These are phyloP conservation scores for Eristalinus aeneus DNA, from an alignment of 2,888 invertebrate genomes.

Conservation along the genomic window DNA sequence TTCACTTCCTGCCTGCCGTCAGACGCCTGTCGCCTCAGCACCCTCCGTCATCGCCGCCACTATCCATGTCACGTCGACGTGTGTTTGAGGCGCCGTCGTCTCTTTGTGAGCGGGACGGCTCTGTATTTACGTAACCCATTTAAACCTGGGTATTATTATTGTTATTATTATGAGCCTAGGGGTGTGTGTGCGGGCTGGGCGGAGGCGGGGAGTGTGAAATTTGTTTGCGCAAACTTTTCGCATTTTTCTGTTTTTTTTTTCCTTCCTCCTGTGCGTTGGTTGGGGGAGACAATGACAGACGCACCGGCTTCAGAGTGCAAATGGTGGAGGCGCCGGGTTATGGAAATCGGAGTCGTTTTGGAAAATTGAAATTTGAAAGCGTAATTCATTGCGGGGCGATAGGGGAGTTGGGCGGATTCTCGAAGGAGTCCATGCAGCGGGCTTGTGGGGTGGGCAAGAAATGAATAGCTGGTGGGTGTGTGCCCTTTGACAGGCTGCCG, in stretches of 20 bases:
- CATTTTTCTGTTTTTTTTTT: neutral
- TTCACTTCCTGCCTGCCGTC: conserved; percentile 8
- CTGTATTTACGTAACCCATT: conserved; percentile 67
- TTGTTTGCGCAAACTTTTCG: conserved; percentile 31
- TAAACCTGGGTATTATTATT: conserved; percentile 54
- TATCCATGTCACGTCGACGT: neutral
- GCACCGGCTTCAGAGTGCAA: neutral
- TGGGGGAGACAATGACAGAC: conserved; percentile 6
- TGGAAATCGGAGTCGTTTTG: conserved; percentile 39
- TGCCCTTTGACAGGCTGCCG: conserved; percentile 7
- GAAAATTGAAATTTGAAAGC: conserved; percentile 67
- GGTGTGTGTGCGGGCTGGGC: neutral
- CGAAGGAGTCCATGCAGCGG: conserved; percentile 4
- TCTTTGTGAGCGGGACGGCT: conserved; percentile 2
- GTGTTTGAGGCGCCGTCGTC: neutral
- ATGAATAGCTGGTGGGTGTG: neutral
- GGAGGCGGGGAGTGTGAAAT: conserved; percentile 21
- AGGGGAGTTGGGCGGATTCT: conserved; percentile 10
- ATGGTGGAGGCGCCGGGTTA: neutral
- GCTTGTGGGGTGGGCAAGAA: neutral
- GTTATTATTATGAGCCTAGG: conserved; percentile 40
- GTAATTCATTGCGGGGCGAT: conserved; percentile 20
- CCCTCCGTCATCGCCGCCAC: neutral
- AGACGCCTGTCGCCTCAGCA: neutral
- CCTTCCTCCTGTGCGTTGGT: neutral